Conservation (phyloP, 37 sponge, comb jelly and placozoan species). For the Amphimedon queenslandica region DNA sequence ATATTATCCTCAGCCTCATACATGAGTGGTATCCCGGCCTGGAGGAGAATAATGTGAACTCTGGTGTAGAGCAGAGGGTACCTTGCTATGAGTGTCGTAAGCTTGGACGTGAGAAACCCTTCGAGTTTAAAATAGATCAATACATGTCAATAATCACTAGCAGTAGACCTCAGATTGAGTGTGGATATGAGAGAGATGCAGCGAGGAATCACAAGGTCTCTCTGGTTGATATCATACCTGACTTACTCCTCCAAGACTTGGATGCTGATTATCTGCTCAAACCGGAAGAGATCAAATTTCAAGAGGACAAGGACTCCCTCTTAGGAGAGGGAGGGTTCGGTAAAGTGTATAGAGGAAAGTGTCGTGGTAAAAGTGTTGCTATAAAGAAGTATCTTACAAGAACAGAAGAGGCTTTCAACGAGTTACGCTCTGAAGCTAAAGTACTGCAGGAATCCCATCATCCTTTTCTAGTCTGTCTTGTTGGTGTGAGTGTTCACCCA, state of each 20-base stretch:
- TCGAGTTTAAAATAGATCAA: conserved; percentile 17
- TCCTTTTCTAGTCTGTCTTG: conserved; percentile 45
- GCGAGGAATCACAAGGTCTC: conserved; percentile 7
- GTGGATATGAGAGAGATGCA: not conserved
- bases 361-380: conserved; percentile 15
- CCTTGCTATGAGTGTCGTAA: conserved; percentile 44
- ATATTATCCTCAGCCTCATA: conserved; percentile 19
- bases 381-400: conserved; percentile 13
- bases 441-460: conserved; percentile 41
- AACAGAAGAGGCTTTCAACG: conserved; percentile 15
- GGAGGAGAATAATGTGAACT: not conserved
- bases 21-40: conserved; percentile 63
- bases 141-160: conserved; percentile 1
- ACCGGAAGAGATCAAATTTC: conserved; percentile 13
- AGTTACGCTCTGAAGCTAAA: conserved; percentile 29
- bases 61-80: conserved; percentile 24
- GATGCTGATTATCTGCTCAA: conserved; percentile 15
- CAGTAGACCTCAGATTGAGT: not conserved
- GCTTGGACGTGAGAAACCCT: not conserved
- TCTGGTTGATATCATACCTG: conserved; percentile 43
- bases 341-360: conserved; percentile 36
- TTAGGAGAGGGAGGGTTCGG: conserved; percentile 41
- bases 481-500: conserved; percentile 26
- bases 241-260: conserved; percentile 32
- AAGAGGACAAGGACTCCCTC: conserved; percentile 7